A percentile compares a stretch with the other conserved stretches of the same genome.
Conservation (phyloP, 2,888 invertebrate genomes). For the Thera obeliscata region DNA sequence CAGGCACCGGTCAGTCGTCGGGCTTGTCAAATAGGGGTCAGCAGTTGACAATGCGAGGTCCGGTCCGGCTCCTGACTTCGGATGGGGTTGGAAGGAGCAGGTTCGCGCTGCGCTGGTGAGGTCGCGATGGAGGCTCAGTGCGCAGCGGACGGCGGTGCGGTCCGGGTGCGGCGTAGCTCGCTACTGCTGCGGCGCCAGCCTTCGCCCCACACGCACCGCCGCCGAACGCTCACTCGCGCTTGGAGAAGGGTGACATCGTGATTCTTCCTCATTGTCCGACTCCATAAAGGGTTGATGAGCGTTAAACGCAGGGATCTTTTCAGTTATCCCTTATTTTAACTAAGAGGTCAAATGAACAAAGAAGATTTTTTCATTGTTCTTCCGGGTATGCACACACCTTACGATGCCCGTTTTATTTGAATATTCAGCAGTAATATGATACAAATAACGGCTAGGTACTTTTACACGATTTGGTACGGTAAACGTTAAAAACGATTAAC, state of each 20-base stretch:
- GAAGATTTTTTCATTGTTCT: slow-evolving; percentile 24
- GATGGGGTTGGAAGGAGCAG: slow-evolving; percentile 60
- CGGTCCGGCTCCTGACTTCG: slow-evolving; percentile 57
- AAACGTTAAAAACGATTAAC: neutral
- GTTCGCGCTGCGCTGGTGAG: slow-evolving; percentile 47
- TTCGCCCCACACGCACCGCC: slow-evolving; percentile 57
- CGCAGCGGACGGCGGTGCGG: slow-evolving; percentile 72
- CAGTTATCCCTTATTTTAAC: slow-evolving; percentile 49
- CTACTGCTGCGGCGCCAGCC: slow-evolving; percentile 70
- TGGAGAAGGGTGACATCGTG: slow-evolving; percentile 79
- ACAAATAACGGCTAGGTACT: slow-evolving; percentile 2
- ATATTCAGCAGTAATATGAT: neutral
- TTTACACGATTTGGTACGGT: neutral
- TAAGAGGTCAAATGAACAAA: slow-evolving; percentile 41
- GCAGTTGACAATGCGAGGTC: slow-evolving; percentile 73
- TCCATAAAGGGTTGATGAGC: slow-evolving; percentile 68
- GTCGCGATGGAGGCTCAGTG: slow-evolving; percentile 47
- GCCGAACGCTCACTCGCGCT: slow-evolving; percentile 58
- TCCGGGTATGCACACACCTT: slow-evolving; percentile 3
- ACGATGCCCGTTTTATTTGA: slow-evolving; percentile 11
- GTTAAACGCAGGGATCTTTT: slow-evolving; percentile 53
- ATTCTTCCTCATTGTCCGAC: slow-evolving; percentile 71
- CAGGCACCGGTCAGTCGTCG: slow-evolving; percentile 71
- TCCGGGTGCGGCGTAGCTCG: slow-evolving; percentile 74
- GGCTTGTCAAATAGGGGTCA: slow-evolving; percentile 73